A percentile compares a stretch with the other conserved stretches of the same genome.
Evolutionary conservation across 2,113 vertebrate genomes (phyloP).

Genomic region (Dendrocopos noguchii): DNA sequence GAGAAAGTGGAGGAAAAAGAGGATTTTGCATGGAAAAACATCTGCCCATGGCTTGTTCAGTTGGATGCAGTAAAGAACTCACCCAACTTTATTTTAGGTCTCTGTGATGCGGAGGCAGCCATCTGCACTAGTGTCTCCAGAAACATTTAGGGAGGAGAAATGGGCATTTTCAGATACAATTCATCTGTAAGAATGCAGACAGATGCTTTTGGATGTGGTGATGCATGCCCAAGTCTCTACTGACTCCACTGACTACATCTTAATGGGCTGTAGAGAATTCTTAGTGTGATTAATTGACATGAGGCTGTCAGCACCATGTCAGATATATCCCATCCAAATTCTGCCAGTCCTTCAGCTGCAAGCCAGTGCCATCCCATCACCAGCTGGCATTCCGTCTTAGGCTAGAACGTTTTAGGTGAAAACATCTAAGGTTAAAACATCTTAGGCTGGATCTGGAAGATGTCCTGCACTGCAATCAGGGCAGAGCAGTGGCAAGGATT

Average conservation of each 20-base stretch:
- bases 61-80: neutral
- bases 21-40: neutral
- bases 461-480: neutral
- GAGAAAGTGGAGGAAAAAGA: neutral
- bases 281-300: constrained; percentile 19
- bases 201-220: neutral
- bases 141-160: neutral
- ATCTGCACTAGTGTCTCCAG: neutral
- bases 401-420: neutral
- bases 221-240: neutral
- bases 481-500: neutral
- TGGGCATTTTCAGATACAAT: neutral
- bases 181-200: neutral
- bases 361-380: constrained; percentile 17
- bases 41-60: neutral
- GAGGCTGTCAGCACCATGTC: neutral
- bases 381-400: neutral
- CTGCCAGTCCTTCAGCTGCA: neutral
- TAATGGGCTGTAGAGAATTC: neutral
- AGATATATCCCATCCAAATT: neutral
- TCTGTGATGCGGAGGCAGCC: neutral
- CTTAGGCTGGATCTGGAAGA: neutral
- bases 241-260: constrained; percentile 12
- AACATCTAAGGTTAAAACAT: too few relatives aligned
- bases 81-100: neutral